Evolutionary conservation across 2,113 vertebrate species (phyloP), one percentile per base, ranked within the genome.

Genomic region (Cebus imitator): DNA sequence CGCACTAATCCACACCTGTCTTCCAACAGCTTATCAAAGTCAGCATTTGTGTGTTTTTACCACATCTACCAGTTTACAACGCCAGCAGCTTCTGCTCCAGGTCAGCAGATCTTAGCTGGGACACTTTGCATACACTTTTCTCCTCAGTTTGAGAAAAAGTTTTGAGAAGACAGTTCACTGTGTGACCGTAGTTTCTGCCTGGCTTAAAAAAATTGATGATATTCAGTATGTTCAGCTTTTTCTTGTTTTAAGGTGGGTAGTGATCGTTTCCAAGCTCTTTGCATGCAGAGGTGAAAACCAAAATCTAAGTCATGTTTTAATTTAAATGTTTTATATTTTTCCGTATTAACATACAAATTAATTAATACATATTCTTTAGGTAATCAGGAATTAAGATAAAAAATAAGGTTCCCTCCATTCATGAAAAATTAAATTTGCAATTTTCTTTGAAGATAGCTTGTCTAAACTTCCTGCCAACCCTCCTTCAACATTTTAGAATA

Each of bases 1-100:
- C 2, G 17, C 4, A 12, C 3, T 18, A 1, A 17, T 32, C 7
- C 8, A 43, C 20, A 50, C 0, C 1, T 2, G n/a, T 9, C 2
- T 10, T 90, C 4, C 16, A 72, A 20, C 0, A 78, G 4, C 48
- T 50, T 1, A 50, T 73, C 3, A 55, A 57, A 40, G 55, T 82
- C 30, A 35, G 11, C 50, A 23, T 43, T 72, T 61, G 40, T 25
- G 8, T 61, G 14, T 27, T 82, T 27, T n/a, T 40, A 27, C 16
- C 7, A n/a, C 12, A n/a, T 27, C 58, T 43, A 10, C 11, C 21
- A 21, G 57, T 76, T 12, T 35, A 8, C 11, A 35, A 12, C 4
- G 57, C 25, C 50, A 27, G 2, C 16, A 30, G 2, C 9, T 85
- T 85, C 79, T 87, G 14, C 23, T 83, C 21, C 35, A 25, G 1